Base-by-base conservation (phyloP, 2,113 vertebrate genomes). In the Micromys minutus region DNA sequence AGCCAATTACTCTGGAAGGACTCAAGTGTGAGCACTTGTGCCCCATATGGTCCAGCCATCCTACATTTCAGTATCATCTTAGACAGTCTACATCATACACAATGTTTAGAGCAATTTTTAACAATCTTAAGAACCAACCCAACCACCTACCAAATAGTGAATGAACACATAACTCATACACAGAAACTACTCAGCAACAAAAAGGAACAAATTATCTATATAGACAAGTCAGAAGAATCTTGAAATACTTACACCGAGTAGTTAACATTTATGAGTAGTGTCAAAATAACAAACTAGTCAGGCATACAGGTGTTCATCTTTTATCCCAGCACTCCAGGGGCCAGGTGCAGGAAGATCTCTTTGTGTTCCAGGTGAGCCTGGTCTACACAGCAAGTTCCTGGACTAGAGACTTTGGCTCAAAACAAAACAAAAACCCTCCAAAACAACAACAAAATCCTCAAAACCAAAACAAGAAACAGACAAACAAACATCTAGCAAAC, bases 241-340 rank as follows among this genome's bases (percentile, higher is more conserved):
- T 65, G 84, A 87, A 87, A 80, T 85, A 96, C 84, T 83, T 72
- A 94, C 17, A 57, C 24, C 21, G 24, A 91, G 72, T 72, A 45
- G 89, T 55, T 93, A 65, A 69, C 67, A 80, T n/a, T 24, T 80
- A 36, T 80, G 39, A 83, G n/a, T 42, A 61, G 42, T 42, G 26
- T 61, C 39, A 10, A 83, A 57, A 36, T 22, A 11, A 84, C n/a
- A 83, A 11, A 83, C 57, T 42, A 50, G 45, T 6, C 6, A 15
- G 31, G 21, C 12, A 7, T 67, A 47, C 19, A 24, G 29, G 21
- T 47, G 3, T 2, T n/a, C 45, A 65, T 47, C 31, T 52, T 24
- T 69, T 16, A 69, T n/a, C 63, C 45, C 31, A 69, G 34, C 21
- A 69, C 45, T 52, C 57, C 39, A 65, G 42, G 26, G 47, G 61